phyloP scores from a whole-genome alignment of 2,888 invertebrate species.

The Patella depressa region DNA sequence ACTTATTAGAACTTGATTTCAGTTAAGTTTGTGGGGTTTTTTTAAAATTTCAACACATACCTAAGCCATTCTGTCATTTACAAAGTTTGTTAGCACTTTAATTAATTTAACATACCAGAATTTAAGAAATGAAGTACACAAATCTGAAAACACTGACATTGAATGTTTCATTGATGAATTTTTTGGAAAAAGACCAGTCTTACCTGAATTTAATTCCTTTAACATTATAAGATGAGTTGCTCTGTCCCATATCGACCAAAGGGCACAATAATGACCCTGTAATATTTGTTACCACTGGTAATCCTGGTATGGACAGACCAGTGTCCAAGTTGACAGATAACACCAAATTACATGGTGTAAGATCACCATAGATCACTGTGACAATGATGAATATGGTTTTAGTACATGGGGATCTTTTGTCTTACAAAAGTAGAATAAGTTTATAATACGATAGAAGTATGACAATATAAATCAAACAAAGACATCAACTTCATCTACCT shows the following conservation, averaged over 20 bases:
- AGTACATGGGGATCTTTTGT: background rate
- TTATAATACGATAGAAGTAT: background rate
- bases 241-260: background rate
- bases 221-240: background rate
- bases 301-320: background rate
- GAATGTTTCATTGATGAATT: too few species aligned
- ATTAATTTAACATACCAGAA: too few species aligned
- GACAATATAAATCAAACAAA: background rate
- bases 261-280: too few species aligned
- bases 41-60: too few species aligned
- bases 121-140: too few species aligned
- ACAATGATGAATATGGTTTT: background rate
- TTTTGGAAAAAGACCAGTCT: background rate
- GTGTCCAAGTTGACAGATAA: background rate
- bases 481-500: background rate
- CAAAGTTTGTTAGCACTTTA: too few species aligned
- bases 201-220: slow-evolving; percentile 6
- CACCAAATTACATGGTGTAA: slow-evolving; percentile 4
- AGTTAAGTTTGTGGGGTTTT: too few species aligned
- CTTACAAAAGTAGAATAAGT: too few species aligned
- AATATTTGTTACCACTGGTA: too few species aligned
- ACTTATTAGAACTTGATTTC: too few species aligned
- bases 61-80: too few species aligned
- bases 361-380: slow-evolving; percentile 1
- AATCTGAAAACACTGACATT: too few species aligned